phyloP scores from a whole-genome alignment of 2,888 invertebrate genomes.

The Cryptus viduatorius region DNA sequence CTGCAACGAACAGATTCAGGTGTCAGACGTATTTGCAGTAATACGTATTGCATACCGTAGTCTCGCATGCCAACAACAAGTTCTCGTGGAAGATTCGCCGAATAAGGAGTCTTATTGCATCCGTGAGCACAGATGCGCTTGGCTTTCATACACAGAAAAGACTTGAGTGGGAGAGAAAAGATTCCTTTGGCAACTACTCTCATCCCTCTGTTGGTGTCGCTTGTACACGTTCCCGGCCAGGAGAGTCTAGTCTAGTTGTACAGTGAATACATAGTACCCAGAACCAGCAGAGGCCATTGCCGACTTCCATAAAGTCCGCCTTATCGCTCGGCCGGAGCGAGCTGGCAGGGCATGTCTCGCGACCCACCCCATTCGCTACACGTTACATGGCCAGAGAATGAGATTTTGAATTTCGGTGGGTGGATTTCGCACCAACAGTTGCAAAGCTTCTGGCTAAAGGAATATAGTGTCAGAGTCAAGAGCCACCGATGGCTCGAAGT shows the following conservation, averaged over 20 bases:
- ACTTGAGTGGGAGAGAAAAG: conserved; percentile 42
- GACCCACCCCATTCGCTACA: conserved; percentile 41
- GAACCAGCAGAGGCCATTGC: conserved; percentile 60
- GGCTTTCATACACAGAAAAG: conserved; percentile 56
- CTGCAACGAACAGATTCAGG: conserved; percentile 25
- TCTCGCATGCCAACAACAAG: conserved; percentile 50
- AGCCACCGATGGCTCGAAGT: not conserved
- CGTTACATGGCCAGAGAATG: conserved; percentile 60
- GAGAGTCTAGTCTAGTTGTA: conserved; percentile 4
- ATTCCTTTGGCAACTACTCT: conserved; percentile 61
- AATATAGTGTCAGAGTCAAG: not conserved
- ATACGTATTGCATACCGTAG: conserved; percentile 50
- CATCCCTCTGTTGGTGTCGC: conserved; percentile 30
- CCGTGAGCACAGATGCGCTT: conserved; percentile 65
- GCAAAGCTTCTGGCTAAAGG: not conserved
- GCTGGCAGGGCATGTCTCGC: conserved; percentile 28
- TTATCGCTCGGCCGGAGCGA: conserved; percentile 64
- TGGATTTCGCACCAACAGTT: conserved; percentile 51
- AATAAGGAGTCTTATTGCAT: conserved; percentile 64
- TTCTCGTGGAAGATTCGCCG: conserved; percentile 44
- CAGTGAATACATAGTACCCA: conserved; percentile 37
- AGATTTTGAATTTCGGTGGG: conserved; percentile 77
- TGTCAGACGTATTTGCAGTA: conserved; percentile 22
- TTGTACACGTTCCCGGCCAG: conserved; percentile 11
- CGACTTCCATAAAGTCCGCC: conserved; percentile 69